Conservation (phyloP, 2,113 vertebrate species). For the Neodon shergylaensis region DNA sequence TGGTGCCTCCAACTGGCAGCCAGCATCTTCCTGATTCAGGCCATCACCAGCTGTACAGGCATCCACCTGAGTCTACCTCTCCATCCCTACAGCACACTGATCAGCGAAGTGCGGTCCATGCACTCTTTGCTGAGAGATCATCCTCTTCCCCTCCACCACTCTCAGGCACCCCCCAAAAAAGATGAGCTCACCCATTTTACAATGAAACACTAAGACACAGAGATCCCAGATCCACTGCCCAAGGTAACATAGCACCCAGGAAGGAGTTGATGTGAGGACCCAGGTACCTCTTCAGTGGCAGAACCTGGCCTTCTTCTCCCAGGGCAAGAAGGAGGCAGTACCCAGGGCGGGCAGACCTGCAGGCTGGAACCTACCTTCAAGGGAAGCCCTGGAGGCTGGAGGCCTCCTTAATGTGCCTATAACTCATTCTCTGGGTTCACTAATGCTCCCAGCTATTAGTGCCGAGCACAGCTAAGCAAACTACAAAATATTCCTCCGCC, state of each 20-base stretch:
- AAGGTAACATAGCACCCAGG: background rate
- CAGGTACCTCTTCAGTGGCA: background rate
- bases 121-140: background rate
- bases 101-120: too few relatives aligned
- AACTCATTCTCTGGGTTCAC: conserved; percentile 76
- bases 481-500: conserved; percentile 81
- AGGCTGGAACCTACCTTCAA: conserved; percentile 53
- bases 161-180: background rate
- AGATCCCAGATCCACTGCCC: background rate
- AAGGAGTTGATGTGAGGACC: background rate
- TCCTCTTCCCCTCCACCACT: background rate
- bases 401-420: conserved; percentile 74
- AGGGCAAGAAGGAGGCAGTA: conserved; percentile 5
- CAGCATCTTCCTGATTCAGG: background rate
- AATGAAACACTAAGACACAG: background rate
- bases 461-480: conserved; percentile 78
- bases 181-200: too few relatives aligned
- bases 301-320: background rate
- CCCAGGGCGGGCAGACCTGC: background rate
- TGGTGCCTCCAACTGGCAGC: background rate
- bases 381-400: conserved; percentile 32
- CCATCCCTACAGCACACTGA: background rate
- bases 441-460: conserved; percentile 77
- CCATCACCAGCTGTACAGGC: background rate
- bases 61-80: accelerated